Conservation (phyloP, 2,888 invertebrate species). For the Lymantria dispar region DNA sequence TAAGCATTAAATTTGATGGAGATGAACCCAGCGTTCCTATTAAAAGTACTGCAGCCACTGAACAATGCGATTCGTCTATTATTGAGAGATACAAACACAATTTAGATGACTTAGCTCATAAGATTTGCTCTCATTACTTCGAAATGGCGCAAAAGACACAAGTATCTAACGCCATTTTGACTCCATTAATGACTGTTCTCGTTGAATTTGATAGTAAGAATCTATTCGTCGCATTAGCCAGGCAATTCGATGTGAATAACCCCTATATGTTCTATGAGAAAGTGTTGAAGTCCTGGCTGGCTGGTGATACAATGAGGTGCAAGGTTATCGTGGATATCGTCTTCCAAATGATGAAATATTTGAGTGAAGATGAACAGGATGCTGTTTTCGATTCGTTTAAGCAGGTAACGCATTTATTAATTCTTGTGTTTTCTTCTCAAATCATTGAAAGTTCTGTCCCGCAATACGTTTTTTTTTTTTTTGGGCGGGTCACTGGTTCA, state of each 20-base stretch:
- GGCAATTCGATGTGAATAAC: slow-evolving; percentile 38
- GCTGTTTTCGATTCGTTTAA: slow-evolving; percentile 79
- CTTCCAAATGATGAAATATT: slow-evolving; percentile 82
- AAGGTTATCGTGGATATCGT: slow-evolving; percentile 83
- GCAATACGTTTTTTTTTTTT: too few relatives aligned
- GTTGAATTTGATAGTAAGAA: slow-evolving; percentile 79
- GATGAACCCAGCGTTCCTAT: slow-evolving; percentile 23
- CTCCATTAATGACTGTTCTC: slow-evolving; percentile 78
- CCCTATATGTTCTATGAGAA: slow-evolving; percentile 53
- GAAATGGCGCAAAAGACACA: slow-evolving; percentile 71
- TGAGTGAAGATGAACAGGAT: slow-evolving; percentile 78
- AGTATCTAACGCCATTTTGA: slow-evolving; percentile 64
- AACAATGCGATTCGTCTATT: slow-evolving; percentile 26
- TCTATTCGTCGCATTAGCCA: slow-evolving; percentile 78
- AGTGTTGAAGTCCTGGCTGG: slow-evolving; percentile 73
- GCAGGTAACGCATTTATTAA: slow-evolving; percentile 64
- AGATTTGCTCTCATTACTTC: slow-evolving; percentile 78
- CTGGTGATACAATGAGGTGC: slow-evolving; percentile 71
- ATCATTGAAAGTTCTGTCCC: too few relatives aligned
- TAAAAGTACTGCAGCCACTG: neutral
- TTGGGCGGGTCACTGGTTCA: too few relatives aligned
- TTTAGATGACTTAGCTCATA: slow-evolving; percentile 68
- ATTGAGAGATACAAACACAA: slow-evolving; percentile 63
- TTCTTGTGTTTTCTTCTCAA: too few relatives aligned
- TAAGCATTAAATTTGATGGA: slow-evolving; percentile 50